These are phyloP conservation scores for Gnathonemus longibarbis DNA, from an alignment of 2,113 vertebrate genomes.

Conservation along the genomic window DNA sequence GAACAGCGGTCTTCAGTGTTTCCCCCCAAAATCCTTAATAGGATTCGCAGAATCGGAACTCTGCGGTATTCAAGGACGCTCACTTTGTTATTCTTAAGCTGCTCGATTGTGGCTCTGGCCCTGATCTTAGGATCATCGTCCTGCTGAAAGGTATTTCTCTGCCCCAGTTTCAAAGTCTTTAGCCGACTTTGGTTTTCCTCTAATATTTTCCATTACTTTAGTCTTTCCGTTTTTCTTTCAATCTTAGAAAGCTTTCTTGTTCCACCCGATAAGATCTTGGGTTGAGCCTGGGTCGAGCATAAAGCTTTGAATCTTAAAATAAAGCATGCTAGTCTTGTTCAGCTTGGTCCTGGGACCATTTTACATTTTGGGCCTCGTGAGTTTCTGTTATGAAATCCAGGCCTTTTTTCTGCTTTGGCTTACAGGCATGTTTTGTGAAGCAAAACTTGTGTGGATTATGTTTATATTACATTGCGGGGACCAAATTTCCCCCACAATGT, in stretches of 20 bases:
- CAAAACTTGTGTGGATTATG: too few relatives aligned
- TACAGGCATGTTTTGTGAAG: neutral
- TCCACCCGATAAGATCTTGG: neutral
- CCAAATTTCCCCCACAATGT: too few relatives aligned
- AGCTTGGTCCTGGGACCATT: neutral
- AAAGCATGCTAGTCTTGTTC: neutral
- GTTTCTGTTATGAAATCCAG: neutral
- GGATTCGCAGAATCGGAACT: neutral
- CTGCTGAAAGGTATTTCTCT: neutral
- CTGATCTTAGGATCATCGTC: neutral
- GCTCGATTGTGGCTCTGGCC: neutral
- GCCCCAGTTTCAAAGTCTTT: conserved; percentile 6
- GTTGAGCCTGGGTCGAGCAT: neutral
- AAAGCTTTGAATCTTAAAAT: neutral
- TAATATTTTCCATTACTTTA: neutral
- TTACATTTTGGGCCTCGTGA: neutral
- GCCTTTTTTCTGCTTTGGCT: neutral
- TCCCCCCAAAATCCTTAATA: neutral
- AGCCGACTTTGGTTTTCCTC: neutral
- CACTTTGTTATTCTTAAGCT: conserved; percentile 3
- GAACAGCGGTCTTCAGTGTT: neutral
- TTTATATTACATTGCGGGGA: too few relatives aligned
- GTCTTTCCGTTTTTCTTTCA: neutral
- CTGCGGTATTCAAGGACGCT: neutral
- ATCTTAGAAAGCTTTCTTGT: neutral